Conservation (phyloP, 1,140 invertebrate genomes). For the Diploscapter pachys region DNA sequence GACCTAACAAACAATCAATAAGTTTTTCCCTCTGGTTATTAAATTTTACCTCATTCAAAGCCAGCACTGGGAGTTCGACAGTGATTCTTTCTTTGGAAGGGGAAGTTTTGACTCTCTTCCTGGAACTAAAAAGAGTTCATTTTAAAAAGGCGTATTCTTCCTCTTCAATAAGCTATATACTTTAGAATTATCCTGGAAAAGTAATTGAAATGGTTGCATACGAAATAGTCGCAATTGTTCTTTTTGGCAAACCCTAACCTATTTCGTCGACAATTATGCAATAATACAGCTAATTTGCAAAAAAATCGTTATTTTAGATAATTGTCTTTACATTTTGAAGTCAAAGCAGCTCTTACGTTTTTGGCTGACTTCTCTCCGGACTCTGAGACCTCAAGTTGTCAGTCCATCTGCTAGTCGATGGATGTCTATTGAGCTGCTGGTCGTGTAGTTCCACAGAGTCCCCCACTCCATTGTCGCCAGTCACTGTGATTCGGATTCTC, state of each 20-base stretch:
- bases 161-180: no score
- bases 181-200: no score
- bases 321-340: no score
- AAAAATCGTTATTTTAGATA: no score
- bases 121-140: neutral
- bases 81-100: constrained; percentile 13
- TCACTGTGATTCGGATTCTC: constrained; percentile 78
- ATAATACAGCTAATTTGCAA: no score
- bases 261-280: no score
- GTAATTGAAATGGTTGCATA: no score
- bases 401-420: constrained; percentile 24
- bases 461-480: constrained; percentile 67
- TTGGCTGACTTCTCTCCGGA: neutral
- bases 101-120: neutral
- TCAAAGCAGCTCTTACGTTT: neutral
- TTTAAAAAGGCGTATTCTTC: no score
- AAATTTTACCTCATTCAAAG: constrained; percentile 69
- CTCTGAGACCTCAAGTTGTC: constrained; percentile 15
- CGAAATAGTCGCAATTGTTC: no score
- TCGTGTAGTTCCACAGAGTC: constrained; percentile 70
- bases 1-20: constrained; percentile 61
- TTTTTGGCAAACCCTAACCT: no score
- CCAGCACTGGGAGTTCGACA: constrained; percentile 69
- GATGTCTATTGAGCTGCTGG: constrained; percentile 61
- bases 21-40: no score